These are phyloP conservation scores for Nerophis ophidion DNA, from an alignment of 2,113 vertebrate species.

Conservation along the genomic window DNA sequence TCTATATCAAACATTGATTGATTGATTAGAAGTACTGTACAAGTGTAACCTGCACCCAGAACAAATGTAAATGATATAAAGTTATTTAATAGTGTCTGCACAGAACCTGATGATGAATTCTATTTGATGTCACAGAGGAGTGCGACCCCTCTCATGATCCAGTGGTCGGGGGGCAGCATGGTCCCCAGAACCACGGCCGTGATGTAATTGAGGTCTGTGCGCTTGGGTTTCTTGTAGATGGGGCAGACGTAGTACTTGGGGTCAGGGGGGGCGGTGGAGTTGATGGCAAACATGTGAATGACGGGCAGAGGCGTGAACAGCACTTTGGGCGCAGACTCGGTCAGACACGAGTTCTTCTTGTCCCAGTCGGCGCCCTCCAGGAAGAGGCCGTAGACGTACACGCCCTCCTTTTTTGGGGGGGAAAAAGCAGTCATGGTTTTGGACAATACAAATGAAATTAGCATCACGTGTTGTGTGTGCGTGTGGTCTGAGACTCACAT, in stretches of 20 bases:
- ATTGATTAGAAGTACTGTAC: no score
- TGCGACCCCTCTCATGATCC: conserved; percentile 83
- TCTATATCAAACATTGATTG: no score
- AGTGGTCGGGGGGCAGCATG: conserved; percentile 74
- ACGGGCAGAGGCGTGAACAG: conserved; percentile 82
- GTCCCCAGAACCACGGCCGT: conserved; percentile 75
- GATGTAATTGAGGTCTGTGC: conserved; percentile 81
- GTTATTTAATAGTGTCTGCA: neutral
- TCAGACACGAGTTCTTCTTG: conserved; percentile 73
- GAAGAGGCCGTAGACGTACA: conserved; percentile 81
- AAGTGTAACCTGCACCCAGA: no score
- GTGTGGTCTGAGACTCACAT: conserved; percentile 37
- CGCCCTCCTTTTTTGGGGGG: conserved; percentile 62
- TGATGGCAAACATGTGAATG: conserved; percentile 83
- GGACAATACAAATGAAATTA: neutral
- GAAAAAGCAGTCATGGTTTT: neutral
- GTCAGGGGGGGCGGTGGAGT: conserved; percentile 65
- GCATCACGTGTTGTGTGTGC: neutral
- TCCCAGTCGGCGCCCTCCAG: conserved; percentile 88
- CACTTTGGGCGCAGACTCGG: conserved; percentile 80
- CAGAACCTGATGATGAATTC: neutral
- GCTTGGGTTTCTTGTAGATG: conserved; percentile 80
- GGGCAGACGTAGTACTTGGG: conserved; percentile 78
- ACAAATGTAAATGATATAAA: neutral
- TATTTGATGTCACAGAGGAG: conserved; percentile 83